phyloP scores from a whole-genome alignment of 2,113 vertebrate species.

The Myrmecophaga tridactyla region DNA sequence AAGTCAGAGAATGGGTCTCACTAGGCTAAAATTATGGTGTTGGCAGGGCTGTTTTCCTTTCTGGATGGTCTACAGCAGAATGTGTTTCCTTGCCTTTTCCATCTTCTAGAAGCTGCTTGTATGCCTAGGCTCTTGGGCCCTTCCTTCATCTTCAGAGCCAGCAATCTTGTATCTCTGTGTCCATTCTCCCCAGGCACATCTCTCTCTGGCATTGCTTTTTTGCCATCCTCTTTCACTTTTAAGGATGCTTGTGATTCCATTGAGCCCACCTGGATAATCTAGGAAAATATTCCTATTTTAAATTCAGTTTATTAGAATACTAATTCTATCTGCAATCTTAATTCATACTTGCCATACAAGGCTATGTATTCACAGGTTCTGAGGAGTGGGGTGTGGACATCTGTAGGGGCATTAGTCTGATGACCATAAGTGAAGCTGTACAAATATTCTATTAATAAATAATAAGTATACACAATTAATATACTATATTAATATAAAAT shows the following conservation, averaged over 20 bases:
- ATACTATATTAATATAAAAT: no score
- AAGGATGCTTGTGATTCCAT: not conserved
- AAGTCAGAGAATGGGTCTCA: not conserved
- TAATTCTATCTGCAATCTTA: not conserved
- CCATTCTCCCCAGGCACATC: not conserved
- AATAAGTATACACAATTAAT: not conserved
- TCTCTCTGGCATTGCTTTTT: not conserved
- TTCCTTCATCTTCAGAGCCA: not conserved
- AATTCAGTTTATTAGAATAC: not conserved
- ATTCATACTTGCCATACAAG: not conserved
- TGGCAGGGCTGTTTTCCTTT: not conserved
- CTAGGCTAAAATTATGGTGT: not conserved
- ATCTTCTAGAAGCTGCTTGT: not conserved
- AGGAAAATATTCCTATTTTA: not conserved
- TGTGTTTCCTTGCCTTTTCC: not conserved
- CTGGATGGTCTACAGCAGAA: not conserved
- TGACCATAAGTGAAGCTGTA: not conserved
- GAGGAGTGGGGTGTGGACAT: not conserved
- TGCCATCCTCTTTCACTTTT: not conserved
- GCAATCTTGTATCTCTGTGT: not conserved
- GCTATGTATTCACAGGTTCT: not conserved
- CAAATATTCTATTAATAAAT: not conserved
- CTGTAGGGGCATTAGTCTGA: not conserved
- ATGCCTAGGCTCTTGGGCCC: not conserved
- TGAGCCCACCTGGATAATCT: not conserved